Conservation (phyloP, 2,113 vertebrate species). For the Ptilorrhoa leucosticta region DNA sequence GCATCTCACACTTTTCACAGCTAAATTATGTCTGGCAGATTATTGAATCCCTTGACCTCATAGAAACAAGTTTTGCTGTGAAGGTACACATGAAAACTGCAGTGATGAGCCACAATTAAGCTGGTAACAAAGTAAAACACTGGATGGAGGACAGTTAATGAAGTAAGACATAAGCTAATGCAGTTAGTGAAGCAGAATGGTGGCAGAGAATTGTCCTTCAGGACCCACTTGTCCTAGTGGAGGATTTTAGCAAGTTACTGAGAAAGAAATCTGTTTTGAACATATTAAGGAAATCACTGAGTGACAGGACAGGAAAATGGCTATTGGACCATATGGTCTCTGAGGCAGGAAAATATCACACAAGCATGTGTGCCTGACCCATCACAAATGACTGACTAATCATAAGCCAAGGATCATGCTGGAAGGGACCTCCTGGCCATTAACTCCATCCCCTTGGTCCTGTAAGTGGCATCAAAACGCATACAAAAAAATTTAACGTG, state of each 20-base stretch:
- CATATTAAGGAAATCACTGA: neutral
- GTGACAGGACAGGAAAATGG: neutral
- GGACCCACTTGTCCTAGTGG: neutral
- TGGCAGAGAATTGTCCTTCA: neutral
- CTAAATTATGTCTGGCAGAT: neutral
- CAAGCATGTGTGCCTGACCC: neutral
- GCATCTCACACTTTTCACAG: neutral
- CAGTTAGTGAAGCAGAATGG: neutral
- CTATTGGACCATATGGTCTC: neutral
- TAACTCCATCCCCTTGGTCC: neutral
- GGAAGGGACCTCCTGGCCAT: neutral
- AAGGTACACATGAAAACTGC: neutral
- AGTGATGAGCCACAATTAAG: neutral
- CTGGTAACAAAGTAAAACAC: neutral
- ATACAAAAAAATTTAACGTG: accelerated
- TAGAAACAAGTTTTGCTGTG: neutral
- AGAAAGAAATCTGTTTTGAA: neutral
- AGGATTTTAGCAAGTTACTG: neutral
- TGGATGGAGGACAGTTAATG: neutral
- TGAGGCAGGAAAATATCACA: neutral
- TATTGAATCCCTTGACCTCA: neutral
- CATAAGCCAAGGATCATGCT: neutral
- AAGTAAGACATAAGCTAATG: neutral
- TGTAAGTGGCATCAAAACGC: neutral
- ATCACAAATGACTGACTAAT: neutral